Base-by-base conservation (phyloP, 2,797 vertebrate genomes). In the Melanotaenia trifasciata region DNA sequence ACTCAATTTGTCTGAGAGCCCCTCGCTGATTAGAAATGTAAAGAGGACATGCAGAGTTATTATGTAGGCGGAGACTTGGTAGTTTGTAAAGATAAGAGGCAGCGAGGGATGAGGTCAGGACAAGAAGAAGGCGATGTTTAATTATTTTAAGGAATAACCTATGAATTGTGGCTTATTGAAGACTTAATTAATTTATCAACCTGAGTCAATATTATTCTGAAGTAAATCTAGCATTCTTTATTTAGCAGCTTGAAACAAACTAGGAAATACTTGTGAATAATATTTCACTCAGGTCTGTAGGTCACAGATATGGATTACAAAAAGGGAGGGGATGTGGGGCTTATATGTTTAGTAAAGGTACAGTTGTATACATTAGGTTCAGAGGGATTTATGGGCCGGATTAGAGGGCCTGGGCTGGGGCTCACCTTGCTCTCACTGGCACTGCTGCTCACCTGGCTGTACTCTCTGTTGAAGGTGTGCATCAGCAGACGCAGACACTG, bases 381-480 rank as follows among this genome's bases (percentile, higher is more conserved):
- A 67, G 64, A 75, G 67, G 84, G 78, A 74, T 78, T 78, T 87
- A 47, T 5, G 81, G 87, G 87, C 76, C 64, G 77, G 86, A 82
- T 90, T 79, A 88, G 78, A 84, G 84, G 91, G 86, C 76, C 87
- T 92, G 85, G 81, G 80, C 89, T 89, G 90, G 91, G 90, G 92
- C 93, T 95, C 95, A 99, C 98, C 97, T 99, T 99, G 96, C 97
- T 99, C 94, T 99, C 98, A 33, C 98, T 99, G 95, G 97, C 97
- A 4, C 98, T 99, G 89, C 96, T 90, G 92, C 97, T 99, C 92
- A 99, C 98, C 92, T 99, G 97, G 87, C 95, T 97, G 93, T 98
- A 98, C 86, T 99, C 98, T 84, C 97, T 95, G 96, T 99, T 99
- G 95, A 99, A 99, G 68, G 98, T 98, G 93, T 99, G 98, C 30